Conservation (phyloP, 2,797 vertebrate species). For the Phoxinus dragarum region DNA sequence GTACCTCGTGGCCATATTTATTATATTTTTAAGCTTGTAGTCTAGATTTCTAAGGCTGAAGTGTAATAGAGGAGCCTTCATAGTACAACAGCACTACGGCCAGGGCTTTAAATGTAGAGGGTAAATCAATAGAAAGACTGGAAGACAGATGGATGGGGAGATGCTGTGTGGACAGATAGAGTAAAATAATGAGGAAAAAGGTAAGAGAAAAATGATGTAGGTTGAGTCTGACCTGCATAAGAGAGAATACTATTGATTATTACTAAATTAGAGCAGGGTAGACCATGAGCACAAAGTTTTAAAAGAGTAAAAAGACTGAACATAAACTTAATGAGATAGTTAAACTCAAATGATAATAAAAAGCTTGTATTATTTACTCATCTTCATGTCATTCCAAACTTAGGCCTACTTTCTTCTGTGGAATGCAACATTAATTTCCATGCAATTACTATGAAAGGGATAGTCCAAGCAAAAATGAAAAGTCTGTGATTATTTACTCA, state of each 20-base stretch:
- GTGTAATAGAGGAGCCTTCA: slow-evolving; percentile 33
- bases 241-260: slow-evolving; percentile 75
- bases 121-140: slow-evolving; percentile 53
- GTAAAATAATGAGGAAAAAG: slow-evolving; percentile 60
- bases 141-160: slow-evolving; percentile 44
- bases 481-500: neutral
- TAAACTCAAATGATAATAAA: neutral
- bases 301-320: slow-evolving; percentile 59
- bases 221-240: slow-evolving; percentile 73
- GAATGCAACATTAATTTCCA: neutral
- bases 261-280: slow-evolving; percentile 62
- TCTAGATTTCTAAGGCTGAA: slow-evolving; percentile 41
- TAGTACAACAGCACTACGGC: slow-evolving; percentile 47
- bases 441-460: neutral
- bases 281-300: slow-evolving; percentile 26
- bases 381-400: neutral
- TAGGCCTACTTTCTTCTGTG: neutral
- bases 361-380: neutral
- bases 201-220: slow-evolving; percentile 45
- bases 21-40: slow-evolving; percentile 76
- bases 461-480: neutral
- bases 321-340: neutral
- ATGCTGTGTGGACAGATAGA: slow-evolving; percentile 59
- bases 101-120: slow-evolving; percentile 41
- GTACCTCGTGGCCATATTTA: slow-evolving; percentile 68